These are phyloP conservation scores for Phyllotreta striolata DNA, from an alignment of 2,888 invertebrate genomes.

Conservation along the genomic window DNA sequence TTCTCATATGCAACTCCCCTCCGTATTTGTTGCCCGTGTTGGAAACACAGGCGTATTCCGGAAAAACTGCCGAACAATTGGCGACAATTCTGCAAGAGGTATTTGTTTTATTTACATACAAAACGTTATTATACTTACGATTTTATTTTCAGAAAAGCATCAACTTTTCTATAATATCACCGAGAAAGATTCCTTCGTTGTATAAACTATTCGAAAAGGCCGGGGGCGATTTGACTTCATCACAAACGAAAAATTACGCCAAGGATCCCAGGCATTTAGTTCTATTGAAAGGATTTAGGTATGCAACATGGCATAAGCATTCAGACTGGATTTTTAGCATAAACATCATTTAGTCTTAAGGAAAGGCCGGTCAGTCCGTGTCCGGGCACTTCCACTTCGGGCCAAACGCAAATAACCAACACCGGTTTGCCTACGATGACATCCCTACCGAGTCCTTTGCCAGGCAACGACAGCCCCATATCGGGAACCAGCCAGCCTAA, in stretches of 20 bases:
- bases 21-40: slow-evolving; percentile 88
- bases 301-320: slow-evolving; percentile 28
- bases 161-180: slow-evolving; percentile 87
- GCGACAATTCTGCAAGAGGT: slow-evolving; percentile 81
- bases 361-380: slow-evolving; percentile 74
- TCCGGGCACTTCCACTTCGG: slow-evolving; percentile 56
- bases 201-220: slow-evolving; percentile 90
- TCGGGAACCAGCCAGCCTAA: slow-evolving; percentile 57
- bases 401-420: slow-evolving; percentile 56
- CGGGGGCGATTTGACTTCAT: slow-evolving; percentile 81
- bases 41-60: slow-evolving; percentile 75
- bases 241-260: slow-evolving; percentile 89
- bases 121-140: slow-evolving; percentile 20
- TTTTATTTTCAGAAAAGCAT: slow-evolving; percentile 72
- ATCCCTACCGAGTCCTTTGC: slow-evolving; percentile 65
- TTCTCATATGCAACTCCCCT: slow-evolving; percentile 89
- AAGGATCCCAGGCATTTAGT: slow-evolving; percentile 87
- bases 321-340: neutral
- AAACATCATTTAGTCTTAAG: slow-evolving; percentile 63
- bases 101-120: slow-evolving; percentile 29
- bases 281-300: slow-evolving; percentile 76
- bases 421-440: slow-evolving; percentile 55
- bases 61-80: slow-evolving; percentile 85
- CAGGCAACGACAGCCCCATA: slow-evolving; percentile 66
- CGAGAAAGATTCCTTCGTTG: slow-evolving; percentile 85